Percentiles rank a stretch among this genome's conserved stretches.
Conservation (phyloP, 1,140 invertebrate species). For the Psix sp. region DNA sequence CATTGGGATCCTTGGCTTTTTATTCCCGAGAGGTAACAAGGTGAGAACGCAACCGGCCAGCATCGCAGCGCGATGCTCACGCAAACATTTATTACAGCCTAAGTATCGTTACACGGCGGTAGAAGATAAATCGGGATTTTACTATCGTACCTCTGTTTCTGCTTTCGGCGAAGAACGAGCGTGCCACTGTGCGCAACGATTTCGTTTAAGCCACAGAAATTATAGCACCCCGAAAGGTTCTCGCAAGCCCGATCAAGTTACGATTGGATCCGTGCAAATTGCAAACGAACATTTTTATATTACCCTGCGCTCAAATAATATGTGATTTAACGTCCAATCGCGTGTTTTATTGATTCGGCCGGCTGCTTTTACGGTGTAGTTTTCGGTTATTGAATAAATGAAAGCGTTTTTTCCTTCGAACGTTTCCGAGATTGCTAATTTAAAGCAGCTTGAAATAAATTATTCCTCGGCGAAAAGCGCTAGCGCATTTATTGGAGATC, state of each 20-base stretch:
- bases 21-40: slow-evolving; percentile 36
- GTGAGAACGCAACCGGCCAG: slow-evolving; percentile 46
- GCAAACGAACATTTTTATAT: slow-evolving; percentile 32
- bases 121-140: slow-evolving; percentile 60
- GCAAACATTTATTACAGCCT: slow-evolving; percentile 61
- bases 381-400: too few relatives aligned
- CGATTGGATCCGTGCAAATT: slow-evolving; percentile 36
- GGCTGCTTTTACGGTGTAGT: too few relatives aligned
- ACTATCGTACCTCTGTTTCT: slow-evolving; percentile 58
- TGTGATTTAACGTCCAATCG: too few relatives aligned
- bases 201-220: slow-evolving; percentile 59
- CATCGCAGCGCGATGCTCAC: slow-evolving; percentile 47
- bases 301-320: too few relatives aligned
- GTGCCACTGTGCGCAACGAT: slow-evolving; percentile 49
- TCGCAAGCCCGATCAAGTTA: slow-evolving; percentile 32
- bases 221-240: slow-evolving; percentile 43
- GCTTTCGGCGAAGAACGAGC: slow-evolving; percentile 54
- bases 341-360: too few relatives aligned
- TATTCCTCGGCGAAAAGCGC: too few relatives aligned
- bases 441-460: too few relatives aligned
- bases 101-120: slow-evolving; percentile 57
- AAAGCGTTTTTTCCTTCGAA: too few relatives aligned
- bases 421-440: too few relatives aligned
- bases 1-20: slow-evolving; percentile 16
- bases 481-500: too few relatives aligned